A percentile compares a stretch with the other conserved stretches of the same genome.
Conservation (phyloP, 1,140 invertebrate species). For the Diplogasteroides magnus region DNA sequence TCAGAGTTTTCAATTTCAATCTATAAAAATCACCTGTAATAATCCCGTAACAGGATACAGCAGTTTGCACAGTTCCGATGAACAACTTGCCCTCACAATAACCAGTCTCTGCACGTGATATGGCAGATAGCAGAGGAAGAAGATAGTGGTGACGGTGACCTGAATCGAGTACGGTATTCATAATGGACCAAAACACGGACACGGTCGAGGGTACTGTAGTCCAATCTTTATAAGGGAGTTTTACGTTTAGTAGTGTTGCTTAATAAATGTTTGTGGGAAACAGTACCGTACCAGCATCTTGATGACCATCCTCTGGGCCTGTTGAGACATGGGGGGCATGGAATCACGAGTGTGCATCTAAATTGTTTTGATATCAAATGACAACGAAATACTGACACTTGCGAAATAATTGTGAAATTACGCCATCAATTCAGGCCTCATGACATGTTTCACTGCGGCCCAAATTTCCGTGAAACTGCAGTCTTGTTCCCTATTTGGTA, state of each 20-base stretch:
- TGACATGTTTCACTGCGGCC: no score
- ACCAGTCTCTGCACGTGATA: slow-evolving; percentile 49
- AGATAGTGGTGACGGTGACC: slow-evolving; percentile 44
- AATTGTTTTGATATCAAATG: no score
- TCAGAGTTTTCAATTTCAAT: no score
- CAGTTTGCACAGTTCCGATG: slow-evolving; percentile 35
- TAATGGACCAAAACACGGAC: background rate
- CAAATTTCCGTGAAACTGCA: no score
- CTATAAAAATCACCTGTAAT: background rate
- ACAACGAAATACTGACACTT: no score
- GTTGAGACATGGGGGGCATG: slow-evolving; percentile 37
- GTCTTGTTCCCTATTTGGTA: no score
- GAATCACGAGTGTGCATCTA: slow-evolving; percentile 23
- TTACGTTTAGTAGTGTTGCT: no score
- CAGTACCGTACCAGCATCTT: slow-evolving; percentile 39
- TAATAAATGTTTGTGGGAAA: no score
- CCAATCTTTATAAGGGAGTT: background rate
- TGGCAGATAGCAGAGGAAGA: slow-evolving; percentile 52
- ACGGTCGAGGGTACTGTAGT: background rate
- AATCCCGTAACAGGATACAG: slow-evolving; percentile 48
- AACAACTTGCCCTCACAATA: slow-evolving; percentile 36
- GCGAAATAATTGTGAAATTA: no score
- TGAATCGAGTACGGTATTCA: no score
- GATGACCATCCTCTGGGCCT: slow-evolving; percentile 46
- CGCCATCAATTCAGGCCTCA: no score